phyloP scores from a whole-genome alignment of 30 jellyfish, hydroid and myxozoan genomes.

The Rhopilema esculentum region DNA sequence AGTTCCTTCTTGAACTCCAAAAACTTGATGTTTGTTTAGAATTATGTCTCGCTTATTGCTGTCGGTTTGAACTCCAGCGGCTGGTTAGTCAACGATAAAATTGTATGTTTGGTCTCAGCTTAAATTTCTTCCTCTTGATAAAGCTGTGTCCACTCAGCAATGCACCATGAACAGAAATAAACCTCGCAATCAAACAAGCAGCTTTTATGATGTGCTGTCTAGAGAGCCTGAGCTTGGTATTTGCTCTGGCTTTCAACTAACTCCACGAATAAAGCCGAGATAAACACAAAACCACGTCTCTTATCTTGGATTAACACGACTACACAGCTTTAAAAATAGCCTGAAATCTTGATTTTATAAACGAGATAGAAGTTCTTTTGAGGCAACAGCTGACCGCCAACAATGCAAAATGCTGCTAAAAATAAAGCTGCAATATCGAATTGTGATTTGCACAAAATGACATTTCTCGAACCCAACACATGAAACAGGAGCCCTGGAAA shows the following conservation, averaged over 20 bases:
- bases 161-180: neutral
- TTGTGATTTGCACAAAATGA: neutral
- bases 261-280: conserved; percentile 5
- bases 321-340: conserved; percentile 7
- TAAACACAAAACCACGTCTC: conserved; percentile 9
- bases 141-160: neutral
- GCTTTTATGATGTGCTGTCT: neutral
- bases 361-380: neutral
- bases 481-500: neutral
- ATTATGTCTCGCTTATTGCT: neutral
- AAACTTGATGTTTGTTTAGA: neutral
- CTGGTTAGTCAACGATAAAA: neutral
- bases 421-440: neutral
- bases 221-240: conserved; percentile 2
- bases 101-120: neutral
- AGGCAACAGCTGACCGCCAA: neutral
- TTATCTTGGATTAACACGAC: conserved; percentile 5
- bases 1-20: neutral
- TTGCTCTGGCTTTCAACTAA: conserved; percentile 12
- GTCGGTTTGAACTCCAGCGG: neutral
- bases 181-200: neutral
- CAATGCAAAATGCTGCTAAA: neutral
- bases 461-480: neutral
- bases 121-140: neutral
- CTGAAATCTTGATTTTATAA: neutral